Evolutionary conservation across 1,140 invertebrate species (phyloP).

Genomic region (Drosophila trapezifrons): DNA sequence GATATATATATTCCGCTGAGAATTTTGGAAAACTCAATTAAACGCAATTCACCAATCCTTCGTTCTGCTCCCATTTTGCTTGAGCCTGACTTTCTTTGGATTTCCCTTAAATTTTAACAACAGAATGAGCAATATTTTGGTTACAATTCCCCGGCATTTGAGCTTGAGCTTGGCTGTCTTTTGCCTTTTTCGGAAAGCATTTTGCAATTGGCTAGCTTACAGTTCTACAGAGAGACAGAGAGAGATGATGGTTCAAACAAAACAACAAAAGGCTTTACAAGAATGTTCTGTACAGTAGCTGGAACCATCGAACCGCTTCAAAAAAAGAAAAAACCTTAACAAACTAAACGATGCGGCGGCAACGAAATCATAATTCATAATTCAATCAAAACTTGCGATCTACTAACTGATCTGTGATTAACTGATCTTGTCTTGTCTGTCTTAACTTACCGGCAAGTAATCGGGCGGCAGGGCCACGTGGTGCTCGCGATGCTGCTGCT

Average conservation of each 20-base stretch:
- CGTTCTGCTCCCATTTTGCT: slow-evolving; percentile 63
- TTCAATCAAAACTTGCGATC: slow-evolving; percentile 13
- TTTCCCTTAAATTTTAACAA: slow-evolving; percentile 61
- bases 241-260: slow-evolving; percentile 17
- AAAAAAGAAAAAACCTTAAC: slow-evolving; percentile 85
- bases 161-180: slow-evolving; percentile 39
- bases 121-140: slow-evolving; percentile 1
- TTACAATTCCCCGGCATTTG: slow-evolving; percentile 12
- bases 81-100: slow-evolving; percentile 30
- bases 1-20: slow-evolving; percentile 75
- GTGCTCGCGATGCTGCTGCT: slow-evolving; percentile 81
- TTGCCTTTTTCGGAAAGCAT: slow-evolving; percentile 54
- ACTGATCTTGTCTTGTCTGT: no score
- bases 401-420: neutral
- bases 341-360: slow-evolving; percentile 68
- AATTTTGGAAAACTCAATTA: slow-evolving; percentile 51
- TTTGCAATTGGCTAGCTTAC: slow-evolving; percentile 75
- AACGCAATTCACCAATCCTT: slow-evolving; percentile 69
- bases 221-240: slow-evolving; percentile 25
- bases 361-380: slow-evolving; percentile 42
- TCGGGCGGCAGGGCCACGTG: slow-evolving; percentile 78
- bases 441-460: slow-evolving; percentile 84
- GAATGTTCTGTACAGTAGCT: slow-evolving; percentile 60
- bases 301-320: slow-evolving; percentile 84
- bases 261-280: slow-evolving; percentile 44